Base-by-base conservation (phyloP, 2,797 vertebrate genomes). In the Hylomyscus alleni region DNA sequence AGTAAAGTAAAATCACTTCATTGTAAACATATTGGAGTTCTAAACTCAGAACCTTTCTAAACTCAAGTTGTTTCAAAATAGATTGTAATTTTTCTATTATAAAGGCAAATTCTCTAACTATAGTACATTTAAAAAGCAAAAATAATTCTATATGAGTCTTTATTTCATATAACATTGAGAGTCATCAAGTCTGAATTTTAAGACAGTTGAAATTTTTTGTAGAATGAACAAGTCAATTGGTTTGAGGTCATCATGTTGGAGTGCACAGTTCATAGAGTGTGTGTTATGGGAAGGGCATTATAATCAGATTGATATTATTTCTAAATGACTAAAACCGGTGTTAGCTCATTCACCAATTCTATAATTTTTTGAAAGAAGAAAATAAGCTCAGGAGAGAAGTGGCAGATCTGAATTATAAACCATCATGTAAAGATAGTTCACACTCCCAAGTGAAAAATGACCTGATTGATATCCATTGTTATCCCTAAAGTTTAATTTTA, bases 401-500 rank as follows among this genome's bases (percentile, higher is more conserved):
- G 26, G 40, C 24, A 91, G 75, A 73, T 96, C 26, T 96, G 47
- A 96, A 89, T 94, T 94, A 78, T 2, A 96, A 97, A 94, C 19
- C 52, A 76, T 78, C 47, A 4, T 91, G 34, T 89, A 94, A 84
- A 92, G 93, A 97, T 89, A 87, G 94, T 95, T 95, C 84, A 96
- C 94, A 94, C 24, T 77, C n/a, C 77, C 89, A 97, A 97, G 96
- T 97, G 73, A 95, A 76, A 80, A 93, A 84, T 95, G 89, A 10
- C 83, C 93, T 91, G 90, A 96, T 97, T 95, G 95, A 95, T 97
- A 67, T 50, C 50, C 91, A 97, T 20, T 90, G 80, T 82, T 94
- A 44, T 67, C 97, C 87, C 96, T 94, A 31, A 85, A 94, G 78
- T 97, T 97, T 97, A 95, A 96, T 96, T 95, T 97, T 97, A 96